Evolutionary conservation across 2,113 vertebrate genomes (phyloP), one percentile per base, ranked within the genome.

Genomic region (rat (Rattus norvegicus)): DNA sequence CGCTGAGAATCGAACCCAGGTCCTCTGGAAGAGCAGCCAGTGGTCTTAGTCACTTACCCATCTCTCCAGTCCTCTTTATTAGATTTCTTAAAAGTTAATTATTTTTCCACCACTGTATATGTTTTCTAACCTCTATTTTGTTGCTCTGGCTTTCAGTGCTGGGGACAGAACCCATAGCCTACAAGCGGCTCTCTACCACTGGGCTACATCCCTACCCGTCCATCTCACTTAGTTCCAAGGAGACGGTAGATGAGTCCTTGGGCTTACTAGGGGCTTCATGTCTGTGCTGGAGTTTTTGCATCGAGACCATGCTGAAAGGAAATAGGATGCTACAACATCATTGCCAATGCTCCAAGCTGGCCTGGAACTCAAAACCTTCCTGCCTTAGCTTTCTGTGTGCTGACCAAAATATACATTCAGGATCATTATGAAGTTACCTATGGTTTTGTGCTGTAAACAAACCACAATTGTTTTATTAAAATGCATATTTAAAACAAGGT

Each of bases 401-500:
- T 73, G 49, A 72, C 12, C 86, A 85, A 92, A 92, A 86, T 43
- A 52, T 97, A 90, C 67, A 61, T 98, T 97, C 93, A 83, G 97
- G 97, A 98, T 92, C 52, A 80, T 72, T 89, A 83, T 85, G 69
- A 93, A 85, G 69, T 97, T 97, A 96, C 97, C 94, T 97, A 98
- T 95, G 97, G 85, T 93, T 88, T 97, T 97, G 98, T 97, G 79
- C 94, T 96, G 24, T 76, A 97, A 36, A 17, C 92, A 95, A 94
- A 98, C 98, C 96, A 98, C 84, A 92, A 70, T 96, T 98, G 88
- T 11, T 97, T 98, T 95, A 92, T 95, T 97, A 88, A 95, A 94
- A 96, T 95, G 97, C 10, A 96, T 72, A 70, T 24, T 89, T 91
- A 81, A 63, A 63, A 91, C 49, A 52, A 88, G 87, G 14, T 73